phyloP scores from a whole-genome alignment of 2,797 vertebrate species.

The Arctocebus calabarensis region DNA sequence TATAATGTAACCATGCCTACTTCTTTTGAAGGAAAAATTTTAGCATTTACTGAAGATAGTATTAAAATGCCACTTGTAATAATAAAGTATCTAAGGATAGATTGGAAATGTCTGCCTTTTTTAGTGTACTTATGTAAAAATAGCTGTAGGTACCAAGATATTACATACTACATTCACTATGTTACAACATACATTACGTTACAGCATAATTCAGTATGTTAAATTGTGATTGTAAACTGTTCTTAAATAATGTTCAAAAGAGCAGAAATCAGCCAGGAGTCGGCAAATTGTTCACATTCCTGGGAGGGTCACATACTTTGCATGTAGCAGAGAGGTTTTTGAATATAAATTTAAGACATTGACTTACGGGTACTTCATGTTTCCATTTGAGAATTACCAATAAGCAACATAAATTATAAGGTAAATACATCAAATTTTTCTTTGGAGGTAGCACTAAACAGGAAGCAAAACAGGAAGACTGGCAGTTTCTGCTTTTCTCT shows the following conservation, averaged over 20 bases:
- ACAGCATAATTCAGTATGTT: not conserved
- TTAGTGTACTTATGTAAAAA: not conserved
- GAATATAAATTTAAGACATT: not conserved
- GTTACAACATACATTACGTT: not conserved
- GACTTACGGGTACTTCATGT: not conserved
- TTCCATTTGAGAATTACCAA: conserved; percentile 8
- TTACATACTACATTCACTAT: not conserved
- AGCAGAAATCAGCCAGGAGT: not conserved
- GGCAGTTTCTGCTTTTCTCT: conserved; percentile 77
- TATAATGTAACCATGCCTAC: not conserved
- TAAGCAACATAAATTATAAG: not conserved
- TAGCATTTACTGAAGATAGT: not conserved
- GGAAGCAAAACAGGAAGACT: conserved; percentile 84
- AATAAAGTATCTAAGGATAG: not conserved
- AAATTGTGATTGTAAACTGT: not conserved
- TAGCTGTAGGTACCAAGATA: not conserved
- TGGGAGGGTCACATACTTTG: not conserved
- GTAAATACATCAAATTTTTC: not conserved
- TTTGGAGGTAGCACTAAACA: conserved; percentile 73
- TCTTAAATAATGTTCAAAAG: not conserved
- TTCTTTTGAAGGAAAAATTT: conserved; percentile 35
- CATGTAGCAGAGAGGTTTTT: not conserved
- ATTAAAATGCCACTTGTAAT: conserved; percentile 9
- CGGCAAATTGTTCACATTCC: not conserved
- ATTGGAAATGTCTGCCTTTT: conserved; percentile 50